Evolutionary conservation across 2,113 vertebrate species (phyloP).

Genomic region (Marmota monax): DNA sequence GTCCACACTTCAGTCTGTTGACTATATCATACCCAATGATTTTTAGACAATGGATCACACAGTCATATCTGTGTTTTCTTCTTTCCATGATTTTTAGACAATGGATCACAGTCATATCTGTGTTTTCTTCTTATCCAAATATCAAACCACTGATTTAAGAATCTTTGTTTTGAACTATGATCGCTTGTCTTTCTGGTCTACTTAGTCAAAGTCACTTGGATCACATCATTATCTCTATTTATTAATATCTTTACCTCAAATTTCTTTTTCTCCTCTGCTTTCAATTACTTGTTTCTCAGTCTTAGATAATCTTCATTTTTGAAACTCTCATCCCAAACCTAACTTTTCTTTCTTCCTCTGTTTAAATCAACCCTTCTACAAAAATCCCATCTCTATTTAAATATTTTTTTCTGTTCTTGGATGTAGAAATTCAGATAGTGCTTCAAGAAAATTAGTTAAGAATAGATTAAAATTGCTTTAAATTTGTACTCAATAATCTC

Average conservation of each 20-base stretch:
- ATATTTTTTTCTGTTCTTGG: not conserved
- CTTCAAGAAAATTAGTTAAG: not conserved
- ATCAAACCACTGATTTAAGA: not conserved
- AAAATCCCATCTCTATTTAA: not conserved
- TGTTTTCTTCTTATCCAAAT: not conserved
- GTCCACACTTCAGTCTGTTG: not conserved
- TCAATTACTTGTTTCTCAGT: not conserved
- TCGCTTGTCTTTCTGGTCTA: not conserved
- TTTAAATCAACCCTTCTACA: not conserved
- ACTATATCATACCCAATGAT: not conserved
- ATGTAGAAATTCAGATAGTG: not conserved
- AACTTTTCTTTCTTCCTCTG: not conserved
- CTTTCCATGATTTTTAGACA: not conserved
- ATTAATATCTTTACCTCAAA: not conserved
- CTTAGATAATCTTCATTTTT: not conserved
- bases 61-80: not conserved
- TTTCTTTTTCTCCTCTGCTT: not conserved
- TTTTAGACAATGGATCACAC: not conserved
- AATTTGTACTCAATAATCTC: not conserved
- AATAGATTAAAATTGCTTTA: not conserved
- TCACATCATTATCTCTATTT: not conserved
- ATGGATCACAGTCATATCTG: not conserved
- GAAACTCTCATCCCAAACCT: not conserved
- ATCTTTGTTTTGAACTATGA: not conserved
- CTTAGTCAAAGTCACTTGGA: not conserved